Percentiles rank a stretch among this genome's conserved stretches.
Conservation (phyloP, 2,888 invertebrate species). For the Dermolepida albohirtum region DNA sequence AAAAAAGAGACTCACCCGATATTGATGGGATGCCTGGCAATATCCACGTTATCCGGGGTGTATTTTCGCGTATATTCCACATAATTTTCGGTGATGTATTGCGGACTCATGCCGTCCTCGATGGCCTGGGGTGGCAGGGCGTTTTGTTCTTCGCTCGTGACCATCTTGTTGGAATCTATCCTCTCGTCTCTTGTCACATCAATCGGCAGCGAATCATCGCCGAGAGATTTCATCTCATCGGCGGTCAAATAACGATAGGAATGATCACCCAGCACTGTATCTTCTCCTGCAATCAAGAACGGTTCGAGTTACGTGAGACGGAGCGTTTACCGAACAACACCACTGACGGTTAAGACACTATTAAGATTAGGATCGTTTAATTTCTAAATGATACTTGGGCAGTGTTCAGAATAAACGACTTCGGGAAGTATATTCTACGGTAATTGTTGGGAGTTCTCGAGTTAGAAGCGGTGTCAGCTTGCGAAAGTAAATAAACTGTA, state of each 20-base stretch:
- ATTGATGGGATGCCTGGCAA: conserved; percentile 72
- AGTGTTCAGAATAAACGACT: background rate
- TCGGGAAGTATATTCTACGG: conserved; percentile 3
- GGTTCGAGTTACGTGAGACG: conserved; percentile 6
- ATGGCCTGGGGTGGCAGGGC: conserved; percentile 69
- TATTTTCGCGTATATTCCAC: conserved; percentile 68
- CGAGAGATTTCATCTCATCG: conserved; percentile 95
- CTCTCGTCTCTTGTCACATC: conserved; percentile 93
- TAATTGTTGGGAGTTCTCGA: conserved; percentile 21
- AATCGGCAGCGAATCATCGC: conserved; percentile 92
- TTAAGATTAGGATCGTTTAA: background rate
- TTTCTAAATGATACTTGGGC: background rate
- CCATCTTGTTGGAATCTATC: conserved; percentile 76
- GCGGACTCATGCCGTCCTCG: conserved; percentile 74
- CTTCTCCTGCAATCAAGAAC: conserved; percentile 77
- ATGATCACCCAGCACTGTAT: conserved; percentile 90
- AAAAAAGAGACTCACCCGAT: conserved; percentile 70
- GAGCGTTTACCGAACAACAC: conserved; percentile 13
- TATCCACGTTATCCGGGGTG: conserved; percentile 70
- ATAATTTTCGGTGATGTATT: conserved; percentile 68
- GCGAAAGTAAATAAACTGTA: conserved; percentile 47
- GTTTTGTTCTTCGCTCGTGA: conserved; percentile 65
- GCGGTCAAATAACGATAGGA: conserved; percentile 93
- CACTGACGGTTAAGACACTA: conserved; percentile 24
- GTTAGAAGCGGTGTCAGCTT: conserved; percentile 48